Percentiles rank a stretch among this genome's conserved stretches.
Evolutionary conservation across 2,113 vertebrate genomes (phyloP).

Genomic region (Campylomormyrus numenius): DNA sequence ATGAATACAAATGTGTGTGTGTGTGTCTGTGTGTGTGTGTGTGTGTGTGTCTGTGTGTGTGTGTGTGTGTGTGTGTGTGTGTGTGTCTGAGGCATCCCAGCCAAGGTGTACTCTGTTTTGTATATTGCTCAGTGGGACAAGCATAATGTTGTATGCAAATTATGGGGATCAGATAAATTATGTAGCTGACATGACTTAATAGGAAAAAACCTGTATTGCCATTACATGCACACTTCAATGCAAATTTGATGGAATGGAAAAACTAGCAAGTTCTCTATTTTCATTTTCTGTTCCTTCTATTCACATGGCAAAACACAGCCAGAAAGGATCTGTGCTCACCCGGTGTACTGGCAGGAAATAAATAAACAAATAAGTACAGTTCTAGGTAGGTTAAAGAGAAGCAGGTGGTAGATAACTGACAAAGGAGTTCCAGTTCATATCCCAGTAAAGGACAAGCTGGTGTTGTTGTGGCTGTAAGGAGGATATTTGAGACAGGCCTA

Average conservation of each 20-base stretch:
- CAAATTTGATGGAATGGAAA: neutral
- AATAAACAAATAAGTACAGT: neutral
- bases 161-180: neutral
- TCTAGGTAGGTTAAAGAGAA: neutral
- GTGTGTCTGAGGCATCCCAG: neutral
- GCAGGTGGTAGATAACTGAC: neutral
- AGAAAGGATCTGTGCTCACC: neutral
- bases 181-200: neutral
- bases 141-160: neutral
- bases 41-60: neutral
- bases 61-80: neutral
- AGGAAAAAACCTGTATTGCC: neutral
- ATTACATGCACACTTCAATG: neutral
- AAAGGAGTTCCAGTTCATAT: neutral
- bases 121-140: neutral
- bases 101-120: neutral
- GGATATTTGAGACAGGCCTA: neutral
- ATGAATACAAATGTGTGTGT: too few species aligned
- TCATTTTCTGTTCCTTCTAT: neutral
- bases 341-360: neutral
- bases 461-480: neutral
- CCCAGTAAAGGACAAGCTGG: neutral
- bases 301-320: neutral
- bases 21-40: too few species aligned
- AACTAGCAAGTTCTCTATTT: neutral